Evolutionary conservation across 2,888 invertebrate species (phyloP), one percentile per base, ranked within the genome.

Genomic region (Ormyrus rosae): DNA sequence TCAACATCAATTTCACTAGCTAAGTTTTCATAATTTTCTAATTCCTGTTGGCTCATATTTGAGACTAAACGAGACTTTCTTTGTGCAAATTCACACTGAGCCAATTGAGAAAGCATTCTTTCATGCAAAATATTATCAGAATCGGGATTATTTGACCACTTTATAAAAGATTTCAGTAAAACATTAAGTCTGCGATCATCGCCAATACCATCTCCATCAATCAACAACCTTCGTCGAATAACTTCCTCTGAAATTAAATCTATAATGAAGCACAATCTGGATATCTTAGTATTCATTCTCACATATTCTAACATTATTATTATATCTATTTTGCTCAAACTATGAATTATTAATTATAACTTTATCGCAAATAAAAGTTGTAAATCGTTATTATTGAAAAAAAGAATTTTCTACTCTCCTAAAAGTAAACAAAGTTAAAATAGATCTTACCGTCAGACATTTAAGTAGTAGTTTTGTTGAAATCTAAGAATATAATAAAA

Each of bases 201-300:
- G 34, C 98, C 98, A 9, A 97, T 97, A 7, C 99, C 99, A 92
- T 99, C 99, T 13, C 99, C 99, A 90, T 99, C 99, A 86, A 99
- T 97, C 51, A 99, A 91, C 58, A 99, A 92, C 83, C 98, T 94
- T 84, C 98, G 93, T 85, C 96, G 95, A 82, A 99, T 98, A 61
- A 98, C 96, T 89, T 99, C 99, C 92, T 99, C 99, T 98, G 90
- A 13, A 79, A 63, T 53, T 34, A 34, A 34, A 34, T 34, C 34
- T 34, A 64, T 19, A 63, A 50, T 46, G 8, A 61, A 34, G 34
- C 34, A 34, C 3, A 34, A 34, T 34, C 34, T 34, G 34, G 34
- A 3, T 34, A 34, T 34, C 34, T 34, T 34, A 34, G 34, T 34
- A 34, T 34, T 34, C 34, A 34, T 34, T 34, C 2, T 34, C 0